Evolutionary conservation across 2,797 vertebrate species (phyloP).

Genomic region (Propithecus deckenii): DNA sequence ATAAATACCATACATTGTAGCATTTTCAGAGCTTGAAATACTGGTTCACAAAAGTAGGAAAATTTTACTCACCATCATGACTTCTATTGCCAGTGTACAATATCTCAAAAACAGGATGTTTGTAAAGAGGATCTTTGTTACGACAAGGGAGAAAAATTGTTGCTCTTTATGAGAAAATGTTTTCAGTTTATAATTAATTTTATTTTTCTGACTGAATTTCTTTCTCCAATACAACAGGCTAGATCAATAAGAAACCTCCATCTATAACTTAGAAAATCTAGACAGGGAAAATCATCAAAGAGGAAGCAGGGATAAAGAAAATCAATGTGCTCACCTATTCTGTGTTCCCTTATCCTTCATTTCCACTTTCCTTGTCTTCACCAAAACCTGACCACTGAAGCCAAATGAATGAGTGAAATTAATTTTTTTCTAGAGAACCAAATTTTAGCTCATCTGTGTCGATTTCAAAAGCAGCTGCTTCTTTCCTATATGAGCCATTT

Average conservation of each 20-base stretch:
- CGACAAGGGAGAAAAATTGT: not conserved
- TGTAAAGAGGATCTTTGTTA: not conserved
- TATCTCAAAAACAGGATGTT: not conserved
- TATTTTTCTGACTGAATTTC: slow-evolving; percentile 23
- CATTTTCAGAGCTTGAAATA: slow-evolving; percentile 25
- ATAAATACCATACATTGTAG: not conserved
- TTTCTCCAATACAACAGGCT: not conserved
- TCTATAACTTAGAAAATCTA: slow-evolving; percentile 24
- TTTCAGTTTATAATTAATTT: slow-evolving; percentile 53
- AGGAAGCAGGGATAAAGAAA: slow-evolving; percentile 36
- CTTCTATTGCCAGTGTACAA: not conserved
- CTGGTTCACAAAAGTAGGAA: not conserved
- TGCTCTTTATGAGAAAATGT: slow-evolving; percentile 31
- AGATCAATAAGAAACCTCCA: not conserved
- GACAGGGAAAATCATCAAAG: slow-evolving; percentile 15
- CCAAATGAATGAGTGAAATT: slow-evolving; percentile 31
- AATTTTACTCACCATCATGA: not conserved
- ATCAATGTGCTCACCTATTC: not conserved
- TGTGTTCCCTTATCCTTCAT: not conserved
- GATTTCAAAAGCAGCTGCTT: slow-evolving; percentile 46
- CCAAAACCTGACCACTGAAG: not conserved
- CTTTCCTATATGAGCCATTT: slow-evolving; percentile 54
- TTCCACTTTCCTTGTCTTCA: not conserved
- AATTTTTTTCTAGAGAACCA: not conserved
- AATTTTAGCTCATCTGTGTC: slow-evolving; percentile 33